These are phyloP conservation scores for Lepidothrix coronata DNA, from an alignment of 2,113 vertebrate genomes.

Conservation along the genomic window DNA sequence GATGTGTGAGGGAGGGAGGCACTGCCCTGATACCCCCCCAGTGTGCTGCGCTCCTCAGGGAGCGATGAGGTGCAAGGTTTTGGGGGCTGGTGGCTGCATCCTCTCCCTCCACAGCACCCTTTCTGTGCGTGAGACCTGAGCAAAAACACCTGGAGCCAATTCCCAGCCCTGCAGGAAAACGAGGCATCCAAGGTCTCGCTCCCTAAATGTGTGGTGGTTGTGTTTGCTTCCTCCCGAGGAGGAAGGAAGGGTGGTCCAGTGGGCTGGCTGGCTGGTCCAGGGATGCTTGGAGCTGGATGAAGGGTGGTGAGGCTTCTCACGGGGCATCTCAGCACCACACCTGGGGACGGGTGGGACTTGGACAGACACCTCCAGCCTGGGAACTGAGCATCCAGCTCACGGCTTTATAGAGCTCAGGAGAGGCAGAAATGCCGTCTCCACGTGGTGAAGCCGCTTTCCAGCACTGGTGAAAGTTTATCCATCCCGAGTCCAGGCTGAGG, in stretches of 20 bases:
- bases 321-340: not conserved
- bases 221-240: not conserved
- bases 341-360: not conserved
- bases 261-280: not conserved
- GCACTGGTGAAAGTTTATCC: not conserved
- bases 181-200: fast-evolving
- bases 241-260: not conserved
- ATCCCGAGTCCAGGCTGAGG: not conserved
- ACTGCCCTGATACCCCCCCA: fast-evolving
- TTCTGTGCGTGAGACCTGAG: not conserved
- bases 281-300: not conserved
- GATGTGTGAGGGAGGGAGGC: not conserved
- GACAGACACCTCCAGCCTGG: not conserved
- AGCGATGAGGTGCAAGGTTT: not conserved
- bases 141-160: constrained; percentile 6
- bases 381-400: not conserved
- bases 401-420: not conserved
- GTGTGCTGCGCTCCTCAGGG: fast-evolving
- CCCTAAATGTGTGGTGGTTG: fast-evolving
- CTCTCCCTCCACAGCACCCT: not conserved
- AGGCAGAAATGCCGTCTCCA: fast-evolving
- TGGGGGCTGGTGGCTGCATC: not conserved
- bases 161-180: not conserved
- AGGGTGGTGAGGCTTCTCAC: fast-evolving
- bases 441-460: not conserved